Evolutionary conservation across 2,888 invertebrate species (phyloP), one percentile per base, ranked within the genome.

Genomic region (Netelia melanura): DNA sequence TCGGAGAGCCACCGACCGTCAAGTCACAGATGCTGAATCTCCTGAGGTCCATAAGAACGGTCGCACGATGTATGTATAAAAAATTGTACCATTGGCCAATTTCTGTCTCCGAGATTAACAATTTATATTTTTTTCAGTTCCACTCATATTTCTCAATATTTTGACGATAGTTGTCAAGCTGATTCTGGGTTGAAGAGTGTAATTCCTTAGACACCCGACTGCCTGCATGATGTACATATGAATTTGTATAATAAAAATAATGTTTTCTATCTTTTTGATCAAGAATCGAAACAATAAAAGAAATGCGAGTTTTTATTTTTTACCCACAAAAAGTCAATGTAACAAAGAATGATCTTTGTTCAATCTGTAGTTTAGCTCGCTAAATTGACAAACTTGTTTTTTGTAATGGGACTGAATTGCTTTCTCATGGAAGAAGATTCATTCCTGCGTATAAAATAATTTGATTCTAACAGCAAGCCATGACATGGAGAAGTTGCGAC

Each of bases 31-130:
- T 98, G 72, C 95, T 99, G 87, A 98, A 98, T 94, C 95, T 99
- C 81, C 96, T 99, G 48, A 96, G 98, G 91, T 99, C 99, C 1
- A 98, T 99, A 87, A 95, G 99, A 91, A 99, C 99, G 82, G 99
- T 99, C n/a, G 98, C 98, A 91, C 97, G 98, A 95, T 98, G 99
- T 99, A 95, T 96, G 97, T 96, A 88, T 85, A 17, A 64, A 9
- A 52, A 70, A 65, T 30, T 61, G 70, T 62, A 23, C 3, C 14
- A 1, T 21, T 9, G 2, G 9, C 56, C 17, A 43, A 54, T 74
- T 64, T 70, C 56, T 62, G 61, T 38, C 64, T 14, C 64, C 44
- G 17, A 78, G 83, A 84, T 76, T 72, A 3, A 52, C 44, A 86
- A 85, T 85, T 86, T 82, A 86, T 89, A 94, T 95, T 94, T 38